Percentiles rank a stretch among this genome's conserved stretches.
Evolutionary conservation across 2,113 vertebrate species (phyloP).

Genomic region (Gasterosteus nipponicus): DNA sequence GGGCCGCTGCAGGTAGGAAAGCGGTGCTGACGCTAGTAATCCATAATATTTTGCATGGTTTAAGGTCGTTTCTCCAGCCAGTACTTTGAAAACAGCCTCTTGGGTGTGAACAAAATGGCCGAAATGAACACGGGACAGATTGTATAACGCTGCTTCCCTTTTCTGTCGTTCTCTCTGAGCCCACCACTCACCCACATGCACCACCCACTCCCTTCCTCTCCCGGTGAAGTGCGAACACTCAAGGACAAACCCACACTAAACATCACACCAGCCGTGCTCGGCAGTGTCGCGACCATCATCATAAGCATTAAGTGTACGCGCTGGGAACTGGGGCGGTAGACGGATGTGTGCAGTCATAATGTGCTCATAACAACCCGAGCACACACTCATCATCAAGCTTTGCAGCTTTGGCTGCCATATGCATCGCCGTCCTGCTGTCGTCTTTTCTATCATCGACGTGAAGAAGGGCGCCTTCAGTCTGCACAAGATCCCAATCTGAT

Average conservation of each 20-base stretch:
- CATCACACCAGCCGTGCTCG: conserved; percentile 52
- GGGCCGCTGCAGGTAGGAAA: conserved; percentile 92
- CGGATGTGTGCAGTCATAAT: conserved; percentile 28
- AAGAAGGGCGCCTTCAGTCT: conserved; percentile 3
- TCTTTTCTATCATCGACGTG: conserved; percentile 1
- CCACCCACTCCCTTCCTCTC: conserved; percentile 51
- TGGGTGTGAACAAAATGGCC: conserved; percentile 7
- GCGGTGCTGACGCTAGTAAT: background rate
- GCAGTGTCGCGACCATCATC: conserved; percentile 30
- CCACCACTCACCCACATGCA: background rate
- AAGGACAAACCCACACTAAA: conserved; percentile 47
- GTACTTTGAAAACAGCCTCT: background rate
- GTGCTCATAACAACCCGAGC: conserved; percentile 21
- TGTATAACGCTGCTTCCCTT: conserved; percentile 22
- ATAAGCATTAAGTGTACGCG: conserved; percentile 36
- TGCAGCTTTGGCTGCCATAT: background rate
- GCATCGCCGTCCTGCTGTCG: background rate
- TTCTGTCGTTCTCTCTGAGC: conserved; percentile 3
- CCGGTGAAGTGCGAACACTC: conserved; percentile 40
- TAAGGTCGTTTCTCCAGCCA: conserved; percentile 5
- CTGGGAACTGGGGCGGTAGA: conserved; percentile 22
- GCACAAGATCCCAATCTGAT: background rate
- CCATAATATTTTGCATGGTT: background rate
- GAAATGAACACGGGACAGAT: conserved; percentile 23
- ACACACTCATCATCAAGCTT: conserved; percentile 1